phyloP scores from a whole-genome alignment of 2,113 vertebrate species.

The Melanostigma gelatinosum region DNA sequence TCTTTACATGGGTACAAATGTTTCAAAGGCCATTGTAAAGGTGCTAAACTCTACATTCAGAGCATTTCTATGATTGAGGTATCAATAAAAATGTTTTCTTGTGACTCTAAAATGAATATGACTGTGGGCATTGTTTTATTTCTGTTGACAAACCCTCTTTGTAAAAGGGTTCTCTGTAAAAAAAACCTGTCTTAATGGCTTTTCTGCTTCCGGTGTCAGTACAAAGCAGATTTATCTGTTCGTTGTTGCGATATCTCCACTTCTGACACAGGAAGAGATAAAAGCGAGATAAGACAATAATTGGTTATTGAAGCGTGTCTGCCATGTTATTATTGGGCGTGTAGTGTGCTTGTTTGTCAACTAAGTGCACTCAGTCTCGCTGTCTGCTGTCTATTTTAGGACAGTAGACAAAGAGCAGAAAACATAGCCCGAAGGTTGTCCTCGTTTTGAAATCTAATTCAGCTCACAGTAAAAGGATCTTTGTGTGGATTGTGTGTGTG shows the following conservation, averaged over 20 bases:
- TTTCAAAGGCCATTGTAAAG: neutral
- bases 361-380: constrained; percentile 58
- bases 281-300: constrained; percentile 40
- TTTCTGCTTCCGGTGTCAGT: neutral
- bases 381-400: constrained; percentile 44
- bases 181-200: neutral
- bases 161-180: neutral
- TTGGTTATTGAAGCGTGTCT: constrained; percentile 27
- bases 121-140: neutral
- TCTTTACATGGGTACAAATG: neutral
- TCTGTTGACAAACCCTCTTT: neutral
- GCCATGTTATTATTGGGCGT: constrained; percentile 24
- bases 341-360: constrained; percentile 30
- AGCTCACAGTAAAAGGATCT: constrained; percentile 48
- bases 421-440: constrained; percentile 53
- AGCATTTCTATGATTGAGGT: neutral
- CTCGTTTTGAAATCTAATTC: constrained; percentile 50
- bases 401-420: constrained; percentile 50
- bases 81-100: neutral
- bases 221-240: neutral
- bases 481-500: constrained; percentile 34
- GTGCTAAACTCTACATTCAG: neutral
- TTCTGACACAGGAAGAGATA: constrained; percentile 11
- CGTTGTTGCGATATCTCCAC: constrained; percentile 6
- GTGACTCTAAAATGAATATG: neutral